Conservation (phyloP, 2,888 invertebrate genomes). For the Neria commutata region DNA sequence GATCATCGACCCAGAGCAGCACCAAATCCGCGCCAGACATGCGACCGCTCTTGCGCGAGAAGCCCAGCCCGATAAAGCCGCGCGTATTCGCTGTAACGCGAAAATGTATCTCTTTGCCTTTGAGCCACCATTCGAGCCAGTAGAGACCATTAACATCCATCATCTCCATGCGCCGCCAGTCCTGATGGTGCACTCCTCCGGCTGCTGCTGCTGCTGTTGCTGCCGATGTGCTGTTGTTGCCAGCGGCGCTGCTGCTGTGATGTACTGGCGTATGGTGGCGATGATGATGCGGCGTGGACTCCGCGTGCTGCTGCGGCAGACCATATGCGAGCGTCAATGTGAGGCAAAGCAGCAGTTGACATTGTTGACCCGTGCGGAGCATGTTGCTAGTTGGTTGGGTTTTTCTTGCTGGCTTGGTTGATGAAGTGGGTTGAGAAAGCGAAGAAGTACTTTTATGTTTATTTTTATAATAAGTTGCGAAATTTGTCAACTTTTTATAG, state of each 20-base stretch:
- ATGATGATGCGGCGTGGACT: background rate
- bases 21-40: conserved; percentile 86
- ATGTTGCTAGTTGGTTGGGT: too few relatives aligned
- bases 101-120: conserved; percentile 76
- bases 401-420: too few relatives aligned
- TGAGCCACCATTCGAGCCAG: conserved; percentile 72
- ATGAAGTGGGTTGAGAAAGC: too few relatives aligned
- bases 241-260: background rate
- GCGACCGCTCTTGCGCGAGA: conserved; percentile 75
- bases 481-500: too few relatives aligned
- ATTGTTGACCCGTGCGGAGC: too few relatives aligned
- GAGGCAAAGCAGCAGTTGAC: too few relatives aligned
- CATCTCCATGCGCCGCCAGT: conserved; percentile 59
- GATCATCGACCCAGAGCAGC: conserved; percentile 85
- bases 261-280: too few relatives aligned
- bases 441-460: too few relatives aligned
- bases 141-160: conserved; percentile 61
- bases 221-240: background rate
- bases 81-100: conserved; percentile 79
- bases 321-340: background rate
- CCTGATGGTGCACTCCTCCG: conserved; percentile 44
- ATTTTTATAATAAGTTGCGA: too few relatives aligned
- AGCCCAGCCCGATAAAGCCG: conserved; percentile 87
- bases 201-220: background rate
- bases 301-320: background rate